These are phyloP conservation scores for Epinephelus coioides DNA, from an alignment of 2,797 vertebrate genomes.

Conservation along the genomic window DNA sequence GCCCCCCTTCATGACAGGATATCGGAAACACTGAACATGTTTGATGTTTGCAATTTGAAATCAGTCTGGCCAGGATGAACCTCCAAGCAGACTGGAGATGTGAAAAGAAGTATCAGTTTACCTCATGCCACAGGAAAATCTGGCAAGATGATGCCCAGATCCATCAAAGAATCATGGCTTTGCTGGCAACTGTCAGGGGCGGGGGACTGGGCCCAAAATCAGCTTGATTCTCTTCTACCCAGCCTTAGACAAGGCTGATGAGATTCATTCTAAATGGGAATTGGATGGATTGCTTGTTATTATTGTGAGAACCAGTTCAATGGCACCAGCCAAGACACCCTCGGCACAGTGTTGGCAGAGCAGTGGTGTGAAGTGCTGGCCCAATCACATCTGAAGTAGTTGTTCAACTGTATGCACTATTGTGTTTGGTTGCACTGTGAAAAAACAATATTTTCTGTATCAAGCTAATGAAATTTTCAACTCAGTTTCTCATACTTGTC, in stretches of 20 bases:
- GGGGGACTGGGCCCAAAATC: too few relatives aligned
- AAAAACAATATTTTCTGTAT: slow-evolving; percentile 8
- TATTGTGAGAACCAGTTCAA: slow-evolving; percentile 32
- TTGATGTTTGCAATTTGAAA: too few relatives aligned
- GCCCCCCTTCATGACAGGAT: too few relatives aligned
- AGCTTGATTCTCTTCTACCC: too few relatives aligned
- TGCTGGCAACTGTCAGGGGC: too few relatives aligned
- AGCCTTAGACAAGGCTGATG: slow-evolving; percentile 1
- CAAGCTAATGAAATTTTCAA: not conserved
- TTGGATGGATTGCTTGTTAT: slow-evolving; percentile 42
- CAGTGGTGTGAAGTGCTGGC: slow-evolving; percentile 6
- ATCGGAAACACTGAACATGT: too few relatives aligned
- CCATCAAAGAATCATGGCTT: too few relatives aligned
- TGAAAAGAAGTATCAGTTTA: too few relatives aligned
- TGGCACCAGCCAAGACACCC: slow-evolving; percentile 25
- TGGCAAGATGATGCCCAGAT: too few relatives aligned
- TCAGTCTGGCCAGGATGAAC: too few relatives aligned
- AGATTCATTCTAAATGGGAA: slow-evolving; percentile 34
- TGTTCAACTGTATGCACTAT: slow-evolving; percentile 1
- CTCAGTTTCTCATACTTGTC: not conserved
- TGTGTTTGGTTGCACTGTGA: slow-evolving; percentile 1
- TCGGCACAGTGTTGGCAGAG: slow-evolving; percentile 25
- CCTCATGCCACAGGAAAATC: too few relatives aligned
- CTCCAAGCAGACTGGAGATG: too few relatives aligned
- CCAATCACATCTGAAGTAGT: slow-evolving; percentile 28